A percentile compares a stretch with the other conserved stretches of the same genome.
Evolutionary conservation across 2,888 invertebrate genomes (phyloP).

Genomic region (Eulithis testata): DNA sequence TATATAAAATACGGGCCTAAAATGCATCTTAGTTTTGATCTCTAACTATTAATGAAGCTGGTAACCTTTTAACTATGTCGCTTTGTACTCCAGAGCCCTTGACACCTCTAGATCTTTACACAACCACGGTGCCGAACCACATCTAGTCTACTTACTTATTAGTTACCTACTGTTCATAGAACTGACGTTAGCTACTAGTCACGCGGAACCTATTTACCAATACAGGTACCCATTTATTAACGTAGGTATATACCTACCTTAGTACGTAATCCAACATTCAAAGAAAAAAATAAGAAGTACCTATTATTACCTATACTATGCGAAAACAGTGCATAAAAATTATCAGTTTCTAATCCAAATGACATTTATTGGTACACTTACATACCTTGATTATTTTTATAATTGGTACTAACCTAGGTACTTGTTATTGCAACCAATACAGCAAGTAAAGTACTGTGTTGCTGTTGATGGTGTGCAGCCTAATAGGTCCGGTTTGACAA

Average conservation of each 20-base stretch:
- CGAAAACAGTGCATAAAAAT: no score
- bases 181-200: neutral
- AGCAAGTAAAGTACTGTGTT: no score
- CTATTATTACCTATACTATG: no score
- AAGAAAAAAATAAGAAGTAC: no score
- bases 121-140: conserved; percentile 35
- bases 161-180: conserved; percentile 2
- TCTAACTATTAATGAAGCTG: neutral
- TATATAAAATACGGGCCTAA: no score
- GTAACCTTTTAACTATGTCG: conserved; percentile 25
- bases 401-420: no score
- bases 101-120: conserved; percentile 47
- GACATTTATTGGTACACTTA: no score
- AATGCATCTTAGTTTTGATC: no score
- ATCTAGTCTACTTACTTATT: conserved; percentile 1
- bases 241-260: neutral
- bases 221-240: neutral
- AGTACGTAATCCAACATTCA: no score
- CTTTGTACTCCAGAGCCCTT: conserved; percentile 43
- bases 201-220: neutral
- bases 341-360: no score
- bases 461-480: neutral
- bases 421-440: no score
- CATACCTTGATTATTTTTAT: no score
- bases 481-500: conserved; percentile 12